A percentile compares a stretch with the other conserved stretches of the same genome.
These are phyloP conservation scores for Scomber colias DNA, from an alignment of 2,113 vertebrate species.

Conservation along the genomic window DNA sequence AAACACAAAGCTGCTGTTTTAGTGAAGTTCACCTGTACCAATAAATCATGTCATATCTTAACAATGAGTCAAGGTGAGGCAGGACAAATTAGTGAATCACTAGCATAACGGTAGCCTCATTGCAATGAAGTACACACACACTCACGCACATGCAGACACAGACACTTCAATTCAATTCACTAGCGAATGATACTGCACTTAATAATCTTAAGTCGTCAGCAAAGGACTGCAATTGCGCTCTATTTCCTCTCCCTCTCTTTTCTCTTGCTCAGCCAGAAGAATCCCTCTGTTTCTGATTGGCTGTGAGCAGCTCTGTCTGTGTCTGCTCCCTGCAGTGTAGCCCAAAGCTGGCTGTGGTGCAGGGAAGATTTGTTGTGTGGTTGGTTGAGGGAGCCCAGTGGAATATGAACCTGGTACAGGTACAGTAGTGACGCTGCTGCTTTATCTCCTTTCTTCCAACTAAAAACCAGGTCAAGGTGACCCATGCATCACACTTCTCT, in stretches of 20 bases:
- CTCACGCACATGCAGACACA: slow-evolving; percentile 24
- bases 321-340: slow-evolving; percentile 40
- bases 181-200: slow-evolving; percentile 68
- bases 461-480: slow-evolving; percentile 82
- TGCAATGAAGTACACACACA: slow-evolving; percentile 13
- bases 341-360: slow-evolving; percentile 45
- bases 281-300: slow-evolving; percentile 62
- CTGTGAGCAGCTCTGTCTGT: slow-evolving; percentile 46
- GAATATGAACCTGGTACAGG: slow-evolving; percentile 63
- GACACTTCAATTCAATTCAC: slow-evolving; percentile 51
- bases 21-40: neutral
- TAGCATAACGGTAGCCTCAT: slow-evolving; percentile 10
- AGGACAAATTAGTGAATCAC: slow-evolving; percentile 18
- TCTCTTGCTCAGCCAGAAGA: slow-evolving; percentile 38
- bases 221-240: slow-evolving; percentile 49
- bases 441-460: slow-evolving; percentile 47
- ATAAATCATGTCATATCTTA: slow-evolving; percentile 44
- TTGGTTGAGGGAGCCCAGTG: slow-evolving; percentile 43
- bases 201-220: slow-evolving; percentile 59
- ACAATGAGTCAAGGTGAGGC: slow-evolving; percentile 49
- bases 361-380: slow-evolving; percentile 39
- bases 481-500: slow-evolving; percentile 33
- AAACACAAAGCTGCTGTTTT: neutral
- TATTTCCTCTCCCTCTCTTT: slow-evolving; percentile 25
- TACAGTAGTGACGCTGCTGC: slow-evolving; percentile 52